Base-by-base conservation (phyloP, 2,888 invertebrate species). In the Erpobdella octoculata region DNA sequence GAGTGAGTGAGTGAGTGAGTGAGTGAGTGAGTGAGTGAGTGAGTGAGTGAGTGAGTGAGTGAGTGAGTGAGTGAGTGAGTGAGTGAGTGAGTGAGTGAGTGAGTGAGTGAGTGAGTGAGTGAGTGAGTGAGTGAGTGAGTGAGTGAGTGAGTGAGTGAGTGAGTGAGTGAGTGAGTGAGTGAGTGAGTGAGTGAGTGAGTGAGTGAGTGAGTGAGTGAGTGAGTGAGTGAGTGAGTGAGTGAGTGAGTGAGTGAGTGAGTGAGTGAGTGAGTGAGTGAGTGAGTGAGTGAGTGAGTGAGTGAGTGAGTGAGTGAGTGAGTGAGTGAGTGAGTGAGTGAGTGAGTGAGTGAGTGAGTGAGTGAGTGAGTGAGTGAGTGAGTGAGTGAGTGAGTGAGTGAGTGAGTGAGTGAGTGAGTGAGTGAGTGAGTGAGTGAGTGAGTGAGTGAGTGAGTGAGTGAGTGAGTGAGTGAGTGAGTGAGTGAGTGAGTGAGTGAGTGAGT, bases 351-450 rank as follows among this genome's bases (percentile, higher is more conserved):
- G 41, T 41, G 41, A 41, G 41, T 41, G 41, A 41, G 41, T 41
- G 41, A 41, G 41, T 41, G 41, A 41, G 41, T 41, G 41, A 41
- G 41, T 41, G 41, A 41, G 2, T n/a, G 35, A 65, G 6, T 9
- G 65, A 4, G 69, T 41, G 6, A 9, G 62, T n/a, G 70, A 37
- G 61, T 58, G 35, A 65, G 65, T 35, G 65, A 65, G 18, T 35
- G 37, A 65, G 65, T 35, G 65, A 65, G 65, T 35, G 36, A 65
- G 37, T 35, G 5, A 65, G 65, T 35, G 36, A 65, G 65, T 35
- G 2, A 48, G 25, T 28, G 48, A 68, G n/a, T 46, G 68, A 41
- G 46, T 4, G 48, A 68, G 48, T 28, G 68, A 68, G 68, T 25
- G 21, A 59, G 59, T 25, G 21, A 48, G 48, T 28, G 48, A 68